A percentile compares a stretch with the other conserved stretches of the same genome.
Conservation (phyloP, 2,797 vertebrate genomes). For the Lateolabrax maculatus region DNA sequence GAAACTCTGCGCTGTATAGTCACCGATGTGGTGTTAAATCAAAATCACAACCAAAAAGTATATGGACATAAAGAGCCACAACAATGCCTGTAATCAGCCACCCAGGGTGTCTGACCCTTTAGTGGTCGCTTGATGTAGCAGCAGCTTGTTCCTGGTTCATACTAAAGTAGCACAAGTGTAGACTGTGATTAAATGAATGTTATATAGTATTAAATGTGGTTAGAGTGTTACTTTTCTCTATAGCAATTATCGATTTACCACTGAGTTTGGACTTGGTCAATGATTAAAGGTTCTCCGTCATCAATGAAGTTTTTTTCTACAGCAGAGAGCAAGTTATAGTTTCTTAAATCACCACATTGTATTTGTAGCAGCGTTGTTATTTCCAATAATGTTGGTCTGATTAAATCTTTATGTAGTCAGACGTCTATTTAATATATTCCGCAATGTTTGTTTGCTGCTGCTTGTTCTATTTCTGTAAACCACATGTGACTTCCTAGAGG, state of each 20-base stretch:
- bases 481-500: too few relatives aligned
- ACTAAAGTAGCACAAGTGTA: background rate
- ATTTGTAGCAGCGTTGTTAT: background rate
- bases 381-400: background rate
- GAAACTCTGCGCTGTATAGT: background rate
- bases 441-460: background rate
- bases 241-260: background rate
- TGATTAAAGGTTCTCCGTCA: background rate
- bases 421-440: background rate
- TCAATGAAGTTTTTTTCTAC: background rate
- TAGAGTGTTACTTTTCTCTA: background rate
- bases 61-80: background rate
- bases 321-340: too few relatives aligned
- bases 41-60: background rate
- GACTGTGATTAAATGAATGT: too few relatives aligned
- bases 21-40: background rate
- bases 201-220: background rate
- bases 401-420: background rate
- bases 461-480: background rate
- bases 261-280: background rate
- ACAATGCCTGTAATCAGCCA: background rate
- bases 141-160: background rate
- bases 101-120: background rate
- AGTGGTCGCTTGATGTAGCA: background rate
- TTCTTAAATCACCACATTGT: background rate